Conservation (phyloP, 2,797 vertebrate genomes). For the Pangasius krempfi region DNA sequence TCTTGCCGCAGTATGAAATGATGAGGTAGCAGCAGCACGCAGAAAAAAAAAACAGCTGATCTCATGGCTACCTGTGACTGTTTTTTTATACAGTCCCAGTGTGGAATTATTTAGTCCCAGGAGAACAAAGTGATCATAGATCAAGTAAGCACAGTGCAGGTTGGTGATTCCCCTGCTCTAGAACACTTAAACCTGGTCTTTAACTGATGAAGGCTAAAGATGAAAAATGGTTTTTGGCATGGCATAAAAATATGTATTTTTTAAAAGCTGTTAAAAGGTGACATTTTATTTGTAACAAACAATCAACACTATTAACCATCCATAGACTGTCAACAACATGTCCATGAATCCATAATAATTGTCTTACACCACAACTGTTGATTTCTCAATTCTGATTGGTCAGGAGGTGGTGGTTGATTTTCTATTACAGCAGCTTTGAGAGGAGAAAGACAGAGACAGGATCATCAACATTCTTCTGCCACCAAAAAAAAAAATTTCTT, state of each 20-base stretch:
- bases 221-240: neutral
- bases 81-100: slow-evolving; percentile 1
- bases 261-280: neutral
- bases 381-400: neutral
- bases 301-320: neutral
- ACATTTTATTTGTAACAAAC: neutral
- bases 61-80: slow-evolving; percentile 22
- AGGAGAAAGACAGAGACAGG: neutral
- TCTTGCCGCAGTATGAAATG: slow-evolving; percentile 25
- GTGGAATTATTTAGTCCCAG: slow-evolving; percentile 12
- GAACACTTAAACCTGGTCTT: neutral
- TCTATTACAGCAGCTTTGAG: neutral
- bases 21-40: slow-evolving; percentile 27
- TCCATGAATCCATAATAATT: neutral
- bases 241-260: neutral
- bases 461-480: too few relatives aligned
- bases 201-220: neutral
- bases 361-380: neutral
- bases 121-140: slow-evolving; percentile 21
- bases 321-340: neutral
- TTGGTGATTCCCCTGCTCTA: neutral
- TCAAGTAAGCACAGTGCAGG: neutral
- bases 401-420: neutral
- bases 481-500: too few relatives aligned
- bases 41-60: neutral